Conservation (phyloP, 2,888 invertebrate species). For the Acleris sparsana region DNA sequence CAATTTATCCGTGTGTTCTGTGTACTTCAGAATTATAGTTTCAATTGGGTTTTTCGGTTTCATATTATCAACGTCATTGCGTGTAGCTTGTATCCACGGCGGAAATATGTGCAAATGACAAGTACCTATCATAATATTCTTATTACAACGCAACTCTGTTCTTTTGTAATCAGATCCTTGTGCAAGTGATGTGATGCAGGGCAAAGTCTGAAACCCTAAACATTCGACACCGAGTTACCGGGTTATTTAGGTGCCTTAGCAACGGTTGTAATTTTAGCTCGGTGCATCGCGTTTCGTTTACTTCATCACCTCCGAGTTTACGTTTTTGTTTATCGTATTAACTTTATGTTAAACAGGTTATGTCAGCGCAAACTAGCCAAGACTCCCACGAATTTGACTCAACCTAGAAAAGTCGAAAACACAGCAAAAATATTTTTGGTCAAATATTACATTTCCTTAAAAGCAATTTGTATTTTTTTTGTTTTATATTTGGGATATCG, state of each 20-base stretch:
- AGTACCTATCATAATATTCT: not conserved
- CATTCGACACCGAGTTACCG: conserved; percentile 18
- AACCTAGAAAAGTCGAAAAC: no score
- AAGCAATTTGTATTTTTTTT: no score
- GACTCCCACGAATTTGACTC: no score
- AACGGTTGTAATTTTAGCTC: conserved; percentile 14
- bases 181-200: conserved; percentile 18
- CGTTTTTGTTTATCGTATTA: not conserved
- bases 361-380: no score
- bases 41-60: not conserved
- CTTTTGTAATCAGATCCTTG: conserved; percentile 25
- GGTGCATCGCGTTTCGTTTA: conserved; percentile 25
- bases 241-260: conserved; percentile 25
- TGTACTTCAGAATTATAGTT: conserved; percentile 17
- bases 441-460: no score
- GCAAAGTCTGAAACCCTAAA: conserved; percentile 22
- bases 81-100: not conserved
- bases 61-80: not conserved
- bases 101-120: not conserved
- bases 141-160: not conserved
- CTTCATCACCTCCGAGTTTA: not conserved
- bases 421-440: no score
- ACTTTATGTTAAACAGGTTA: no score
- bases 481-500: no score
- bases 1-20: conserved; percentile 7